phyloP scores from a whole-genome alignment of 2,888 invertebrate genomes.

The Agrypnus murinus region DNA sequence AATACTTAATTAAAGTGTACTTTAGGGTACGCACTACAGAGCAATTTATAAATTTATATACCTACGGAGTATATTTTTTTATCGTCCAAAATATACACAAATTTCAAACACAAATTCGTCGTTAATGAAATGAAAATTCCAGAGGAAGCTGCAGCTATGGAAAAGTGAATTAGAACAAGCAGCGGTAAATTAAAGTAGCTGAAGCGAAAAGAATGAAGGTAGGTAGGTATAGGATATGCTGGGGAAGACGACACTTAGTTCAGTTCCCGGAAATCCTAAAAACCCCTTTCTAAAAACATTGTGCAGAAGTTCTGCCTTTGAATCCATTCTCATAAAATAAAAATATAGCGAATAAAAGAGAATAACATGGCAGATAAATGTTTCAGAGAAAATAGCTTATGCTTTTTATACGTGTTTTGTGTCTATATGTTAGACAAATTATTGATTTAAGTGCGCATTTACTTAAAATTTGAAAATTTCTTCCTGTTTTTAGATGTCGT shows the following conservation, averaged over 20 bases:
- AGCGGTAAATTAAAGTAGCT: constrained; percentile 19
- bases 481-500: background rate
- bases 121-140: constrained; percentile 22
- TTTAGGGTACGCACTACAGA: no score
- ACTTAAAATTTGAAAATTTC: background rate
- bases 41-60: constrained; percentile 1
- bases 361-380: constrained; percentile 21
- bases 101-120: background rate
- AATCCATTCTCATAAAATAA: constrained; percentile 13
- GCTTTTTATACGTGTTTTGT: constrained; percentile 19
- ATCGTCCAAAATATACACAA: background rate
- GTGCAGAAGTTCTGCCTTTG: constrained; percentile 9
- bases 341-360: constrained; percentile 12
- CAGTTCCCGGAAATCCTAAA: constrained; percentile 15
- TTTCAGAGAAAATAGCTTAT: constrained; percentile 7
- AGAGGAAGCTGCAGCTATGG: constrained; percentile 8
- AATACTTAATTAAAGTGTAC: no score
- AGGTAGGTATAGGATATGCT: constrained; percentile 1
- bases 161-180: constrained; percentile 27
- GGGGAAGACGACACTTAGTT: constrained; percentile 17
- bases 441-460: constrained; percentile 10
- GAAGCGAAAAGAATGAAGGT: constrained; percentile 26
- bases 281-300: constrained; percentile 9
- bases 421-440: constrained; percentile 12
- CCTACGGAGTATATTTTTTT: background rate